phyloP scores from a whole-genome alignment of 2,113 vertebrate genomes.

The Saimiri boliviensis region DNA sequence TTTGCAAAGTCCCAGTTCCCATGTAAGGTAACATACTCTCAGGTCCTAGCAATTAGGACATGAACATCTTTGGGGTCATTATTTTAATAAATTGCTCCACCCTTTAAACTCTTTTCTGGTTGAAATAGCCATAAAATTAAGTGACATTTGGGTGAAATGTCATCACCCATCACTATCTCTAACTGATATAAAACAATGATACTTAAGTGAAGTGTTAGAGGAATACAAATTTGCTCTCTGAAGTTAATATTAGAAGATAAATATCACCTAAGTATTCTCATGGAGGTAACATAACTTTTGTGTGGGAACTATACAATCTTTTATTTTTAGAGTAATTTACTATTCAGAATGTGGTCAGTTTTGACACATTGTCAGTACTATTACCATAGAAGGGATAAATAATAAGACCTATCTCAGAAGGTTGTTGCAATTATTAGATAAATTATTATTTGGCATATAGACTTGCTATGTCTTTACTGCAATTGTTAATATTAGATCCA shows the following conservation, averaged over 20 bases:
- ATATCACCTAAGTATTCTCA: not conserved
- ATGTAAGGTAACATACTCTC: not conserved
- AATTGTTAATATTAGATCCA: not conserved
- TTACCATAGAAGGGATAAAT: not conserved
- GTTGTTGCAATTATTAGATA: not conserved
- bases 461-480: not conserved
- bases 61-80: not conserved
- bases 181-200: not conserved
- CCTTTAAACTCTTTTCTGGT: not conserved
- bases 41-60: too few relatives aligned
- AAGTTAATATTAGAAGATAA: not conserved
- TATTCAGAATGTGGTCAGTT: not conserved
- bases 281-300: not conserved
- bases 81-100: not conserved
- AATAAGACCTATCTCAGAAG: not conserved
- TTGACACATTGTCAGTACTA: not conserved
- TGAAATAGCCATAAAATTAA: not conserved
- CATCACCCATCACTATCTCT: not conserved
- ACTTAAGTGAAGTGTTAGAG: not conserved
- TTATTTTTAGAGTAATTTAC: not conserved
- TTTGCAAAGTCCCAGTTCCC: not conserved
- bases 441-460: not conserved
- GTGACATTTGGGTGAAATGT: not conserved
- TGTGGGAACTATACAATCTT: not conserved
- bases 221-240: not conserved